A percentile compares a stretch with the other conserved stretches of the same genome.
Evolutionary conservation across 2,113 vertebrate genomes (phyloP).

Genomic region (Agelaius phoeniceus): DNA sequence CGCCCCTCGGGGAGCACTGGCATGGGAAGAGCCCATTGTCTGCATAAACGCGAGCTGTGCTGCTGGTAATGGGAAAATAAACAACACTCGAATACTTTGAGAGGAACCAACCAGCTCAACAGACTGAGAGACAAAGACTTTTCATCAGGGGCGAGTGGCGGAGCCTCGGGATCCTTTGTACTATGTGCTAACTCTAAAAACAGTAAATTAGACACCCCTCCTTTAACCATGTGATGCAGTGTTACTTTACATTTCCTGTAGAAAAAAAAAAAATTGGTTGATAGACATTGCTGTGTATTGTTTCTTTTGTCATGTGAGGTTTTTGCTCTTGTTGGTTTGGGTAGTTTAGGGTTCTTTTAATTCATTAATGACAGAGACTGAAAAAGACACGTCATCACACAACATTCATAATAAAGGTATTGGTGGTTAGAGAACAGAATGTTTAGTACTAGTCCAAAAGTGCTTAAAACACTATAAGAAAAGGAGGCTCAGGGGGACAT

Average conservation of each 20-base stretch:
- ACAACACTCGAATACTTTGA: accelerated
- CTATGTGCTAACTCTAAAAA: background rate
- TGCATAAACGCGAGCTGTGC: accelerated
- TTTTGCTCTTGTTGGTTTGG: background rate
- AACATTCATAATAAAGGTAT: background rate
- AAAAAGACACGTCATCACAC: background rate
- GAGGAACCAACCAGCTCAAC: background rate
- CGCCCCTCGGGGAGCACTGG: accelerated
- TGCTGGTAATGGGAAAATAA: background rate
- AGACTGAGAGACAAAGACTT: background rate
- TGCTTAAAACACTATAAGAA: background rate
- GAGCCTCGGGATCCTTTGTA: background rate
- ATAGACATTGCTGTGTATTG: no score
- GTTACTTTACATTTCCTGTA: accelerated
- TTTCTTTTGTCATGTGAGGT: accelerated
- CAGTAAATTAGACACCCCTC: background rate
- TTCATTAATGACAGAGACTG: background rate
- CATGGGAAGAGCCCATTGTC: accelerated
- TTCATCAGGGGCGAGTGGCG: background rate
- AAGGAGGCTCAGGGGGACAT: background rate
- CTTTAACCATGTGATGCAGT: background rate
- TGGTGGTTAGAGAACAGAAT: background rate
- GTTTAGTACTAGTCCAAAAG: background rate
- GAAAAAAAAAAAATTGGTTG: background rate
- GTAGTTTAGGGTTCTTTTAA: background rate